phyloP scores from a whole-genome alignment of 2,797 vertebrate species.

The Gallinago nigripennis region DNA sequence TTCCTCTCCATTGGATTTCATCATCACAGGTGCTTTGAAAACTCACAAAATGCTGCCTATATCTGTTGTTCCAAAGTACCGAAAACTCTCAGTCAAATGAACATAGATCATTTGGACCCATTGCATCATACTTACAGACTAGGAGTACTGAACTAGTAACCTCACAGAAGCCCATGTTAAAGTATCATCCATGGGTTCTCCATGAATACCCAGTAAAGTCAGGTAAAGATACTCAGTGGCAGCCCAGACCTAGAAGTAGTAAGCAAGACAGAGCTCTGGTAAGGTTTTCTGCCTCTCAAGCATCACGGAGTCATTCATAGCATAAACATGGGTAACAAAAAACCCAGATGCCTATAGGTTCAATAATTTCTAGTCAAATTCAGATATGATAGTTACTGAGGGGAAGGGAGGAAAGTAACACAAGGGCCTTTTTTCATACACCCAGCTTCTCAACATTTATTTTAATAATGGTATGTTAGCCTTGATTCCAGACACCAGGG shows the following conservation, averaged over 20 bases:
- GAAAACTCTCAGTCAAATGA: not conserved
- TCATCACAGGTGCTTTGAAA: not conserved
- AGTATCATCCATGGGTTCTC: not conserved
- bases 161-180: not conserved
- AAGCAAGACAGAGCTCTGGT: not conserved
- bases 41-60: not conserved
- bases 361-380: not conserved
- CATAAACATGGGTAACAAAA: not conserved
- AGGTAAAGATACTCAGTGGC: not conserved
- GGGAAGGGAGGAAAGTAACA: not conserved
- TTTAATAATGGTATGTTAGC: not conserved
- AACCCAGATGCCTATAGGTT: not conserved
- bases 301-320: no score
- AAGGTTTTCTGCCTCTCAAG: not conserved
- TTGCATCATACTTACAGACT: not conserved
- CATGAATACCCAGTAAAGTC: not conserved
- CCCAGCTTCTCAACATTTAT: not conserved
- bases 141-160: not conserved
- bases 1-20: not conserved
- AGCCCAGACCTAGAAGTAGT: not conserved
- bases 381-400: not conserved
- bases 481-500: not conserved
- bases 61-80: not conserved
- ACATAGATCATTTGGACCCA: not conserved
- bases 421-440: not conserved